Percentiles rank a stretch among this genome's conserved stretches.
Evolutionary conservation across 2,797 vertebrate genomes (phyloP).

Genomic region (Gallinago stenura): DNA sequence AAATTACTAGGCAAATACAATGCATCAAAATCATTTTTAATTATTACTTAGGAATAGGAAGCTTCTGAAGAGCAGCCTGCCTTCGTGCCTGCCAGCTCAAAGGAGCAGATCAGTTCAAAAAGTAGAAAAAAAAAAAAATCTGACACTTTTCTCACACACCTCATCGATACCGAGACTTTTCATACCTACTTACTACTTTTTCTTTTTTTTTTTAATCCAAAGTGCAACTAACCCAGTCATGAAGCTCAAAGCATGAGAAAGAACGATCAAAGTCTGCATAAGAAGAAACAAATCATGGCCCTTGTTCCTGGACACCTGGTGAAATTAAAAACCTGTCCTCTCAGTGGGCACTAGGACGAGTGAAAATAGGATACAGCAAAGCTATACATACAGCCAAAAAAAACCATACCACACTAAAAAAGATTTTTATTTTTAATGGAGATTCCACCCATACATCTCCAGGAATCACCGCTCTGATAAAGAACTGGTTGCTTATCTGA

Average conservation of each 20-base stretch:
- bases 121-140: not conserved
- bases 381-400: not conserved
- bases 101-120: not conserved
- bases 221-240: not conserved
- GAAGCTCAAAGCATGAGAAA: not conserved
- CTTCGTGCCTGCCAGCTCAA: not conserved
- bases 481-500: not conserved
- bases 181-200: not conserved
- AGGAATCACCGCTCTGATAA: not conserved
- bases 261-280: not conserved
- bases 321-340: not conserved
- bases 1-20: slow-evolving; percentile 24
- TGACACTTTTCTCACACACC: not conserved
- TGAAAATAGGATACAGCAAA: not conserved
- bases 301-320: not conserved
- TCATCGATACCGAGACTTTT: not conserved
- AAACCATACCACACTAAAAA: too few species aligned
- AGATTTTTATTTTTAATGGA: not conserved
- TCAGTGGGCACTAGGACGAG: not conserved
- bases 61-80: not conserved
- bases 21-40: not conserved
- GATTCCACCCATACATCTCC: not conserved
- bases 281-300: not conserved
- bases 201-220: not conserved
- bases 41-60: not conserved